Base-by-base conservation (phyloP, 1,140 invertebrate species). In the Zaprionus taronus region DNA sequence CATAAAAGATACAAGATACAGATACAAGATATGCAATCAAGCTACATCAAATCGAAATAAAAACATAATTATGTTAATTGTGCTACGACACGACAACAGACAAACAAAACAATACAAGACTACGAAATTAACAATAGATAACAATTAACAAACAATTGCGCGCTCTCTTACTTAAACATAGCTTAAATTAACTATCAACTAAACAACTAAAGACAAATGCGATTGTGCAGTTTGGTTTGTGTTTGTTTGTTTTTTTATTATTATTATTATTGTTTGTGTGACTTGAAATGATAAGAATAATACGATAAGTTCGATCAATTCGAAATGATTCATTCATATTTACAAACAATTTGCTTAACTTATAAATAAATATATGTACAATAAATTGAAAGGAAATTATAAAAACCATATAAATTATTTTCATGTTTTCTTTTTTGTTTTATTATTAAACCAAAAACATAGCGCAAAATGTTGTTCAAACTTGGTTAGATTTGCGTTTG, bases 81-180 rank as follows among this genome's bases (percentile, higher is more conserved):
- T 63, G 66, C 78, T 73, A 80, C 65, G 71, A 72, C 63, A 77
- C 63, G 66, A 75, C 74, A 66, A 79, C 72, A 76, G 77, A 76
- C 66, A 80, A 74, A 69, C 75, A 61, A 77, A 64, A 72, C 57
- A 20, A 20, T 61, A 66, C 53, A 7, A 55, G 72, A 61, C 74
- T 63, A 77, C 65, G 60, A 57, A 77, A 67, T 51, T 44, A 55
- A 69, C 55, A 67, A 63, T 69, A 60, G 28, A 34, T 15, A 41
- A 47, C 38, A 71, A 71, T 64, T 64, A 55, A 47, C 38, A 71
- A 55, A 69, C 57, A 70, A 57, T 61, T 61, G 64, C 57, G 28
- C 47, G 66, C 55, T 9, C 31, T 9, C 9, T 47, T 47, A 26
- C 65, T 73, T 73, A 73, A 55, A 61, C 47, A 47, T 64, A 71